phyloP scores from a whole-genome alignment of 1,140 invertebrate species.

The Trachymyrmex cornetzi region DNA sequence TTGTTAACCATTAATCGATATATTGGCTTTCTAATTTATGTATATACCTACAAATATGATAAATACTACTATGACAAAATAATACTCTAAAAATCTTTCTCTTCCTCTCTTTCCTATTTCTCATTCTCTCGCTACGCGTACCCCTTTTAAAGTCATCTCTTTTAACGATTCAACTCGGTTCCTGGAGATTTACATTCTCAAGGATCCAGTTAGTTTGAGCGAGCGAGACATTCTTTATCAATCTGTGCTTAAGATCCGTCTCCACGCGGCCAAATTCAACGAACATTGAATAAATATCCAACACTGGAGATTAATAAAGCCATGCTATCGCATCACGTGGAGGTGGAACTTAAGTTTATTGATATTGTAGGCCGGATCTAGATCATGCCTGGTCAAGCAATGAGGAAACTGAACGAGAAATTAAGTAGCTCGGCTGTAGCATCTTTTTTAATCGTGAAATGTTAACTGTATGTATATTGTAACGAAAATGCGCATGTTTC shows the following conservation, averaged over 20 bases:
- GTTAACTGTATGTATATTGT: not conserved
- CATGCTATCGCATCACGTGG: constrained; percentile 9
- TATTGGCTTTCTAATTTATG: constrained; percentile 49
- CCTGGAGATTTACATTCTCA: not conserved
- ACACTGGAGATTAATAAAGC: constrained; percentile 30
- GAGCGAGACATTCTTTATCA: constrained; percentile 48
- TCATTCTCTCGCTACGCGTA: constrained; percentile 24
- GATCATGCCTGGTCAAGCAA: constrained; percentile 46
- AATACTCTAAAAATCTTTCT: constrained; percentile 38
- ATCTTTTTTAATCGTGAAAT: not conserved
- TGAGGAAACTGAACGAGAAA: constrained; percentile 21
- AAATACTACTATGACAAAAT: constrained; percentile 61
- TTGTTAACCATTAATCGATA: constrained; percentile 68
- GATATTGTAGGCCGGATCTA: constrained; percentile 56
- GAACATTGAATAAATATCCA: constrained; percentile 38
- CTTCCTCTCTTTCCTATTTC: not conserved
- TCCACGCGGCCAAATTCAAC: constrained; percentile 17
- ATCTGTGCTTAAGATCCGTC: constrained; percentile 18
- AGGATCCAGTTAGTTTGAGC: constrained; percentile 37
- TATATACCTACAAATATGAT: constrained; percentile 58
- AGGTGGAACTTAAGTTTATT: constrained; percentile 11
- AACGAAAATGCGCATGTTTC: not conserved
- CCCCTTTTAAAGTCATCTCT: not conserved
- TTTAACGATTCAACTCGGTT: constrained; percentile 37
- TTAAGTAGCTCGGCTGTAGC: not conserved